Conservation (phyloP, 1,140 invertebrate species). For the Magallana angulata region DNA sequence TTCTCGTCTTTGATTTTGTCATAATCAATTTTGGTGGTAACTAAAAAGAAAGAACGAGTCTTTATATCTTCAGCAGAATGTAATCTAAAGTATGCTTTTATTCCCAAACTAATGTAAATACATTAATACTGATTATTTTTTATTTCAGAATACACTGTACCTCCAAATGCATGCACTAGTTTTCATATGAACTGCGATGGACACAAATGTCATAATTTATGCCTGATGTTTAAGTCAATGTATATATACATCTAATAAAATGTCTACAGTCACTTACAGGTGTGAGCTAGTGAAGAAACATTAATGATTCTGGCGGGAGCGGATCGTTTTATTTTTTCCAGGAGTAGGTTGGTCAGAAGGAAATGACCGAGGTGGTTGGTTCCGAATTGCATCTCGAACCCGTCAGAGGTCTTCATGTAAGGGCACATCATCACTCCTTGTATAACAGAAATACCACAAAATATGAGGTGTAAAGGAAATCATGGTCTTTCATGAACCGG, state of each 20-base stretch:
- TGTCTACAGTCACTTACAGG: neutral
- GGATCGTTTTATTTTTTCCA: conserved; percentile 73
- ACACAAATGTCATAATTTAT: too few relatives aligned
- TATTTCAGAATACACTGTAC: too few relatives aligned
- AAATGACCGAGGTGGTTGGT: conserved; percentile 74
- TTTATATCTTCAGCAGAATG: too few relatives aligned
- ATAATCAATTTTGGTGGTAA: conserved; percentile 81
- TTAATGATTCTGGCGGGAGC: conserved; percentile 72
- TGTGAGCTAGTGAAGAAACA: conserved; percentile 61
- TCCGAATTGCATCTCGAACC: conserved; percentile 69
- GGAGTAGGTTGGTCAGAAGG: conserved; percentile 71
- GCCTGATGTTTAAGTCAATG: neutral
- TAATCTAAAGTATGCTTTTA: too few relatives aligned
- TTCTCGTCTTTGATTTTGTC: conserved; percentile 85
- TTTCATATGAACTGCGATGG: too few relatives aligned
- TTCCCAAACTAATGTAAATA: too few relatives aligned
- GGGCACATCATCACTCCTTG: conserved; percentile 64
- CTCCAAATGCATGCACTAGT: too few relatives aligned
- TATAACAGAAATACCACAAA: neutral
- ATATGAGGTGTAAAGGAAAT: too few relatives aligned
- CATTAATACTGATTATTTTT: too few relatives aligned
- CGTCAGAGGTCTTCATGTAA: conserved; percentile 61
- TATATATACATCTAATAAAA: neutral
- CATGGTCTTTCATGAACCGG: too few relatives aligned
- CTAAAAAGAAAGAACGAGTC: neutral